Evolutionary conservation across 2,113 vertebrate species (phyloP).

Genomic region (Mobula birostris): DNA sequence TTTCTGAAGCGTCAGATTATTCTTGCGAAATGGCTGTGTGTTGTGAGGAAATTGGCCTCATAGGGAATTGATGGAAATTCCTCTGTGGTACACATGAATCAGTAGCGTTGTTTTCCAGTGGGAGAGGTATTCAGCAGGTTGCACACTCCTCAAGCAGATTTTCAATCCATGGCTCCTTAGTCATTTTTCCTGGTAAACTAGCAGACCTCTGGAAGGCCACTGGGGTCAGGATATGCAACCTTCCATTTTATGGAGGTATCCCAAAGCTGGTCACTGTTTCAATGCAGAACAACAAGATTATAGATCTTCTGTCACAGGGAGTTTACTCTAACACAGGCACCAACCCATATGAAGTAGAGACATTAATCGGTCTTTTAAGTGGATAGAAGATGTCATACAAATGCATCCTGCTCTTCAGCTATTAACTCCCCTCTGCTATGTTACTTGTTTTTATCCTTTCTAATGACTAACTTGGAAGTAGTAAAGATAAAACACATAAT

Average conservation of each 20-base stretch:
- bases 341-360: not conserved
- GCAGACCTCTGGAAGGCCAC: not conserved
- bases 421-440: not conserved
- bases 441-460: not conserved
- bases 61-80: not conserved
- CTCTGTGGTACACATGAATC: not conserved
- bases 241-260: not conserved
- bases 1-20: not conserved
- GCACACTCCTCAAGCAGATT: not conserved
- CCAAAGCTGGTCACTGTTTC: not conserved
- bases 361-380: not conserved
- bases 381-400: not conserved
- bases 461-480: not conserved
- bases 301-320: not conserved
- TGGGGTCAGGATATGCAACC: too few relatives aligned
- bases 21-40: not conserved
- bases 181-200: not conserved
- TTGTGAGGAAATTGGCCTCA: not conserved
- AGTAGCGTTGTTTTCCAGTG: not conserved
- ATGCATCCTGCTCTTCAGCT: too few relatives aligned
- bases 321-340: conserved; percentile 13
- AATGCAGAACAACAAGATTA: not conserved
- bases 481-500: not conserved
- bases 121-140: not conserved
- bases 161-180: too few relatives aligned